Evolutionary conservation across 2,113 vertebrate species (phyloP), one percentile per base, ranked within the genome.

Genomic region (Corapipo altera): DNA sequence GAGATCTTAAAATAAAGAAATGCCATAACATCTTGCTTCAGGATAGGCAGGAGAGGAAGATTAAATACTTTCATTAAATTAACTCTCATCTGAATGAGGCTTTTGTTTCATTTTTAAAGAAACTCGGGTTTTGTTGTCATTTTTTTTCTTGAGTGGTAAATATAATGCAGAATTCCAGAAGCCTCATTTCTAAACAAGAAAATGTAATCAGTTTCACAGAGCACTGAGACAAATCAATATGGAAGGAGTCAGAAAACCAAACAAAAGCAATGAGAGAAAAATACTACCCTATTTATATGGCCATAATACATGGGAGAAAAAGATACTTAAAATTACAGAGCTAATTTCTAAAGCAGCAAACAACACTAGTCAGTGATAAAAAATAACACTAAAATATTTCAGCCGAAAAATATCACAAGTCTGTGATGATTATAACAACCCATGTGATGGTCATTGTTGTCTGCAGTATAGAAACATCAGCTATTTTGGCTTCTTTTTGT

Each of bases 41-140:
- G 93, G 80, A 81, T 65, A 85, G 55, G 84, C 77, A 93, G 76
- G 54, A 94, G 61, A 58, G 83, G 58, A 96, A 95, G 92, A 93
- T 97, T 81, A 96, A 95, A 96, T 94, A 88, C 79, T 94, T 92
- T 87, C 85, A 95, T 96, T 96, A 95, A 85, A 96, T 97, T 96
- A 94, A 94, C 57, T 84, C 88, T 92, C 90, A 82, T 89, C 49
- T 3, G 11, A 96, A 93, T 85, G 33, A 91, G 49, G 26, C 49
- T 92, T 95, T 74, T 95, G 89, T 93, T 96, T 91, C 28, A 70
- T 88, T 97, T 91, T 85, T 87, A 57, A 78, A 93, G 41, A 92
- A 95, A 73, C 21, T 73, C 1, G 2, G 84, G 89, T 87, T 57
- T 95, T 59, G 55, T 62, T 87, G 86, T 78, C 20, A 65, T 88